Evolutionary conservation across 2,797 vertebrate species (phyloP).

Genomic region (Rhynchonycteris naso): DNA sequence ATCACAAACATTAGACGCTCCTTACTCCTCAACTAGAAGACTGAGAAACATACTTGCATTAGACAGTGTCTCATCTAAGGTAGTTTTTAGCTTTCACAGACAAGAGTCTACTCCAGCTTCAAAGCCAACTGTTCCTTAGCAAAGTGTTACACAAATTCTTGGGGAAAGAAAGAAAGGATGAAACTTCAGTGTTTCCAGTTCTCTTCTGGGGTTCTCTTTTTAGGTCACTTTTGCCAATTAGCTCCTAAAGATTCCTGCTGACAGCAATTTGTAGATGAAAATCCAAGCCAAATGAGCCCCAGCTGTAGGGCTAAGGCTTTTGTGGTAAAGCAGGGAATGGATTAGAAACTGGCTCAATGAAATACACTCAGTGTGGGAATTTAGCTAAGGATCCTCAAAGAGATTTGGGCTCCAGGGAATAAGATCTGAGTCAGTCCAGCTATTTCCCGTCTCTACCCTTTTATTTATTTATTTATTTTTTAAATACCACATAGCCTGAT

Average conservation of each 20-base stretch:
- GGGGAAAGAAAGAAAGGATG: background rate
- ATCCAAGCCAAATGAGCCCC: constrained; percentile 63
- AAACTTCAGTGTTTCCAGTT: constrained; percentile 10
- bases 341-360: constrained; percentile 40
- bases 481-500: background rate
- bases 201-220: constrained; percentile 30
- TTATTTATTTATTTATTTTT: background rate
- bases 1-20: background rate
- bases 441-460: background rate
- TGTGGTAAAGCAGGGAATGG: background rate
- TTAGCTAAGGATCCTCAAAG: background rate
- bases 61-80: constrained; percentile 44
- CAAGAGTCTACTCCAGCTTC: constrained; percentile 45
- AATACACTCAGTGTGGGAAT: constrained; percentile 3
- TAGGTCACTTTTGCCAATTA: constrained; percentile 67
- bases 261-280: constrained; percentile 72
- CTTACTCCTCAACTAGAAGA: background rate
- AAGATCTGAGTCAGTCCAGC: constrained; percentile 3
- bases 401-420: constrained; percentile 17
- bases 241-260: constrained; percentile 59
- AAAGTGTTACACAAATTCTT: constrained; percentile 42
- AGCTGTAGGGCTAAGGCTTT: constrained; percentile 55
- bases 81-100: constrained; percentile 56
- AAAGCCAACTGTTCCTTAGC: constrained; percentile 51
- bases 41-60: constrained; percentile 18